These are phyloP conservation scores for Gavia stellata DNA, from an alignment of 2,113 vertebrate species.

Conservation along the genomic window DNA sequence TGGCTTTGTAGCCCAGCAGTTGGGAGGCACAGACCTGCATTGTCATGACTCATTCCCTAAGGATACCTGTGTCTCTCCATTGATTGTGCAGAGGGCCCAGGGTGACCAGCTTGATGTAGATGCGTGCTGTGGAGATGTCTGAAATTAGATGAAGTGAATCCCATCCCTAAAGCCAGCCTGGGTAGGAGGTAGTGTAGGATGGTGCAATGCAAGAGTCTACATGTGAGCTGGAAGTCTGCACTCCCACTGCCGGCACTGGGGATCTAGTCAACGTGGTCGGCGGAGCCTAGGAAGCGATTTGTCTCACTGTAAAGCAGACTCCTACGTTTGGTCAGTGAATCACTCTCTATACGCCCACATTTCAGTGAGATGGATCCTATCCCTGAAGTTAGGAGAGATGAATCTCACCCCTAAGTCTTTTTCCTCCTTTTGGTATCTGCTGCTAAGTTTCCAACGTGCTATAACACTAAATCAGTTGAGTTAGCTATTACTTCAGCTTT, in stretches of 20 bases:
- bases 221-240: conserved; percentile 68
- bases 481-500: conserved; percentile 8
- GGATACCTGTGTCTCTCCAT: conserved; percentile 17
- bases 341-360: conserved; percentile 52
- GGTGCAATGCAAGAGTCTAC: conserved; percentile 65
- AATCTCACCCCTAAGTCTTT: conserved; percentile 48
- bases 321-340: conserved; percentile 66
- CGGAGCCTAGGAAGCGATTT: conserved; percentile 54
- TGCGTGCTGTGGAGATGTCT: conserved; percentile 14
- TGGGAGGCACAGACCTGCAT: not conserved
- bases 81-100: conserved; percentile 26
- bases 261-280: conserved; percentile 37
- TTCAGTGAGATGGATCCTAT: conserved; percentile 48
- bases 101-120: conserved; percentile 50
- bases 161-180: conserved; percentile 51
- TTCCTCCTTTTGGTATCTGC: conserved; percentile 37
- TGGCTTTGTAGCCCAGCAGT: not conserved
- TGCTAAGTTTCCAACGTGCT: not conserved
- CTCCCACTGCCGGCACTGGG: conserved; percentile 48
- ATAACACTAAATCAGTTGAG: not conserved
- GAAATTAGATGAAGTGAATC: conserved; percentile 53
- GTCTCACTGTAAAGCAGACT: conserved; percentile 65
- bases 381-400: conserved; percentile 35
- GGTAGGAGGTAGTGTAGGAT: conserved; percentile 55
- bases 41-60: conserved; percentile 28